Evolutionary conservation across 2,797 vertebrate genomes (phyloP).

Genomic region (Alauda arvensis): DNA sequence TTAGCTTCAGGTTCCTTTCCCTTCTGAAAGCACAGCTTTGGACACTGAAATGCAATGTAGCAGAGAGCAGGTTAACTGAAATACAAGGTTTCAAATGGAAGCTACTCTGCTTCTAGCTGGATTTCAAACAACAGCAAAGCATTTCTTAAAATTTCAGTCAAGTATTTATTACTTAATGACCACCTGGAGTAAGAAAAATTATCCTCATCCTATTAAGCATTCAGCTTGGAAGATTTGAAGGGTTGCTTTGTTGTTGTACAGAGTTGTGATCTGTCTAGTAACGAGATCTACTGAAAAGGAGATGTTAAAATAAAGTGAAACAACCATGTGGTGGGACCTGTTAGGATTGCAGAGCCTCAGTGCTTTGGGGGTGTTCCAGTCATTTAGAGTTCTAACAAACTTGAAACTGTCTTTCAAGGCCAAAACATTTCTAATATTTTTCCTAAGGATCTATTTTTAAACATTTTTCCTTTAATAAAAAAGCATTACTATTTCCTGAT

Average conservation of each 20-base stretch:
- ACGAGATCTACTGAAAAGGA: background rate
- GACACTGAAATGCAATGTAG: background rate
- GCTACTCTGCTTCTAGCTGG: background rate
- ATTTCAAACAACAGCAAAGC: background rate
- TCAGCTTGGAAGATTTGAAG: background rate
- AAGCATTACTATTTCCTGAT: background rate
- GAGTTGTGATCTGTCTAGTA: background rate
- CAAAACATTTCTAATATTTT: background rate
- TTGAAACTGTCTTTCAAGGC: background rate
- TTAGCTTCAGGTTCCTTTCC: background rate
- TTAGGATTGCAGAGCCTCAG: background rate
- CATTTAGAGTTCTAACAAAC: background rate
- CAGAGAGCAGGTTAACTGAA: background rate
- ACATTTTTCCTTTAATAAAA: background rate
- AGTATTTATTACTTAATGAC: background rate
- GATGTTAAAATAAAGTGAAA: background rate
- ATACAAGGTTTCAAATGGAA: background rate
- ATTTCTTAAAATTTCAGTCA: background rate
- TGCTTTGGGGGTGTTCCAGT: background rate
- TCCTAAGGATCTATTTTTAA: background rate
- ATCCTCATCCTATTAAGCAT: background rate
- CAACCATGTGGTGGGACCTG: background rate
- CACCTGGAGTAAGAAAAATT: background rate
- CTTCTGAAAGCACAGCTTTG: background rate
- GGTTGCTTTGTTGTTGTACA: background rate